These are phyloP conservation scores for Cremastinae sp. DNA, from an alignment of 2,888 invertebrate genomes.

Conservation along the genomic window DNA sequence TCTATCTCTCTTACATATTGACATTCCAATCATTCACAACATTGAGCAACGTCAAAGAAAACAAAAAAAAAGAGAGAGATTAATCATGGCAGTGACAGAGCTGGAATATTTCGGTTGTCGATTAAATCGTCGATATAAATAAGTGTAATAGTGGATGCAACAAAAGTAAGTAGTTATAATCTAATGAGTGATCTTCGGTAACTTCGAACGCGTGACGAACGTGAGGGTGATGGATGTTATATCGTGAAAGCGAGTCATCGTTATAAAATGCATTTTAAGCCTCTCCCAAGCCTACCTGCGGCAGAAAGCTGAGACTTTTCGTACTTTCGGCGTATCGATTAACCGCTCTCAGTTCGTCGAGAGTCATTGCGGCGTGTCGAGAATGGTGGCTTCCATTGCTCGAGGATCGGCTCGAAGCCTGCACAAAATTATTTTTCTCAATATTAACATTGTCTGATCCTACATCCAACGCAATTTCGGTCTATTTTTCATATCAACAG, in stretches of 20 bases:
- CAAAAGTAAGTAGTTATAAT: slow-evolving; percentile 34
- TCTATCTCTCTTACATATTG: slow-evolving; percentile 32
- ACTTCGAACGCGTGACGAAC: slow-evolving; percentile 43
- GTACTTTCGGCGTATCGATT: slow-evolving; percentile 96
- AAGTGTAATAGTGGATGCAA: slow-evolving; percentile 53
- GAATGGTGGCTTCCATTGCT: slow-evolving; percentile 86
- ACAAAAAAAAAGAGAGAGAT: slow-evolving; percentile 45
- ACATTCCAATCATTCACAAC: slow-evolving; percentile 43
- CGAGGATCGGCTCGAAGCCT: slow-evolving; percentile 85
- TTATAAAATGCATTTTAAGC: slow-evolving; percentile 65
- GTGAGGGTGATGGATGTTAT: slow-evolving; percentile 40
- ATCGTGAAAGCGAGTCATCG: slow-evolving; percentile 55
- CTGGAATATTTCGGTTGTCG: slow-evolving; percentile 39
- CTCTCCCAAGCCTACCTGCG: slow-evolving; percentile 87
- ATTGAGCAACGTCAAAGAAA: slow-evolving; percentile 48
- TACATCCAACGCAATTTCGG: too few relatives aligned
- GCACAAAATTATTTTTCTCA: background rate
- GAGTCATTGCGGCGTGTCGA: slow-evolving; percentile 87
- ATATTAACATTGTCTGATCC: too few relatives aligned
- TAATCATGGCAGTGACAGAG: slow-evolving; percentile 45
- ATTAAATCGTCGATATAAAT: slow-evolving; percentile 46
- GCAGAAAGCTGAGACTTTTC: slow-evolving; percentile 93
- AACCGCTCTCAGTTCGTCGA: slow-evolving; percentile 92
- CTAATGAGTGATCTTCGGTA: slow-evolving; percentile 45
- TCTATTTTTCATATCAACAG: too few relatives aligned